Conservation (phyloP, 2,797 vertebrate species). For the Oceanodroma leucorhoa region DNA sequence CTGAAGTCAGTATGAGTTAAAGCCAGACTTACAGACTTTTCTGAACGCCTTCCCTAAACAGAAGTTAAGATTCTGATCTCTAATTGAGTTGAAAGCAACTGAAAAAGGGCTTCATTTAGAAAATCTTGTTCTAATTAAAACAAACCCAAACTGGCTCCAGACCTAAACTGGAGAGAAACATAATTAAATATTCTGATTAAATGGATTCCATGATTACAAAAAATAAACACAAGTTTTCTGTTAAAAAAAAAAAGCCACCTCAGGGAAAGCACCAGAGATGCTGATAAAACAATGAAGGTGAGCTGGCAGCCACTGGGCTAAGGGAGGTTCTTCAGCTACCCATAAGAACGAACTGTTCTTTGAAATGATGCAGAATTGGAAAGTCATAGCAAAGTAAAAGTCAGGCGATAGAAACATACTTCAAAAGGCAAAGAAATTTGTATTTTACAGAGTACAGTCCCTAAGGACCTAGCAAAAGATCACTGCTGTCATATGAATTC, state of each 20-base stretch:
- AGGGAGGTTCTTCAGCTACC: background rate
- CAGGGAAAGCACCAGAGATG: background rate
- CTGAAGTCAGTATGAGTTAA: background rate
- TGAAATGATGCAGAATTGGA: background rate
- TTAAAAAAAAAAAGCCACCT: background rate
- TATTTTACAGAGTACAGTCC: background rate
- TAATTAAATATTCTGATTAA: conserved; percentile 23
- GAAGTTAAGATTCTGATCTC: background rate
- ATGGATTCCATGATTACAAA: background rate
- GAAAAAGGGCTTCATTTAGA: background rate
- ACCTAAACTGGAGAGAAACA: background rate
- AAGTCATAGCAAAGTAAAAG: background rate
- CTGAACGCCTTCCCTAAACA: background rate
- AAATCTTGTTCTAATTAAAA: conserved; percentile 36
- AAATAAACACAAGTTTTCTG: background rate
- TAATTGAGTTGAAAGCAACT: background rate
- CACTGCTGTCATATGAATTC: background rate
- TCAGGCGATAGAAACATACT: background rate
- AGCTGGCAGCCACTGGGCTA: background rate
- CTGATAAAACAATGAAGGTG: background rate
- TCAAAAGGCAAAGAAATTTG: background rate
- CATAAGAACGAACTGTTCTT: background rate
- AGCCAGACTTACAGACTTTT: background rate
- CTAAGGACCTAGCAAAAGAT: background rate
- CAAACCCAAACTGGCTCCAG: background rate